Percentiles rank a stretch among this genome's conserved stretches.
Conservation (phyloP, 2,113 vertebrate genomes). For the Oxygymnocypris stewartii region DNA sequence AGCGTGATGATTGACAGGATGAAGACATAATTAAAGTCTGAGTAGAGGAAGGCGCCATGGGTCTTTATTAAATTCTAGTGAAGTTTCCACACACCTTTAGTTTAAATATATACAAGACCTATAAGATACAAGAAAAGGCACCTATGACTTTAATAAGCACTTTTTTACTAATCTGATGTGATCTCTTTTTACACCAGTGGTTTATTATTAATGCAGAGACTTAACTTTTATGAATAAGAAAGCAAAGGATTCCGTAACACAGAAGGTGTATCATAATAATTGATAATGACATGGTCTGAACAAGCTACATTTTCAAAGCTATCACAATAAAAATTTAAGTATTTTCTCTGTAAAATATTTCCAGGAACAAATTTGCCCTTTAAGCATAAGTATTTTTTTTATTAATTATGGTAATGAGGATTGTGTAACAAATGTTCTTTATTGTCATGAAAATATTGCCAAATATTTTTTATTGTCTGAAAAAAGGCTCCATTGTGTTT, state of each 20-base stretch:
- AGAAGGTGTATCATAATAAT: neutral
- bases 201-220: constrained; percentile 55
- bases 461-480: neutral
- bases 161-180: constrained; percentile 55
- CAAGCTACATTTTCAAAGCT: neutral
- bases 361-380: too few relatives aligned
- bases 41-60: constrained; percentile 57
- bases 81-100: constrained; percentile 11
- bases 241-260: neutral
- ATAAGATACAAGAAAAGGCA: constrained; percentile 43
- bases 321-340: too few relatives aligned
- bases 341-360: too few relatives aligned
- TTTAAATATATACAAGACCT: too few relatives aligned
- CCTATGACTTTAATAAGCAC: constrained; percentile 52
- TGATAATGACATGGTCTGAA: neutral
- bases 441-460: neutral
- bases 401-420: neutral
- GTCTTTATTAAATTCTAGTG: constrained; percentile 68
- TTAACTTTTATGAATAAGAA: neutral
- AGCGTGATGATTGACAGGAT: constrained; percentile 68
- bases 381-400: neutral
- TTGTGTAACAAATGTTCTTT: neutral
- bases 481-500: neutral
- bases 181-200: constrained; percentile 61
- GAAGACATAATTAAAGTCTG: constrained; percentile 68